Evolutionary conservation across 2,113 vertebrate genomes (phyloP).

Genomic region (Eurypyga helias): DNA sequence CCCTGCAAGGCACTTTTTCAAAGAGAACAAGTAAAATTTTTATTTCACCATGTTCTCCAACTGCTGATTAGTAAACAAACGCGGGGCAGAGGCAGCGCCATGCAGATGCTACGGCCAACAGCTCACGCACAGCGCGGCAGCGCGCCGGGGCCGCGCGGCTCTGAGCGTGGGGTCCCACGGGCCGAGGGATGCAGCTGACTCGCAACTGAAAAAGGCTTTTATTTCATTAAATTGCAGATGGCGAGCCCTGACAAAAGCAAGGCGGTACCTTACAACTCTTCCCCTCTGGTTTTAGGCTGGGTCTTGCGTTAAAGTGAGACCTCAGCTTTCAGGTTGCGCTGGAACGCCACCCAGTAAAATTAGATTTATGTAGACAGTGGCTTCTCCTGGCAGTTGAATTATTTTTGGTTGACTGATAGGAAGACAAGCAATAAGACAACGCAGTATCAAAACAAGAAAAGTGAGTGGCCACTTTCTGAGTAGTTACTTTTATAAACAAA

Average conservation of each 20-base stretch:
- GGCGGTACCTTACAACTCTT: background rate
- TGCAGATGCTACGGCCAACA: background rate
- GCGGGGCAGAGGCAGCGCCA: accelerated
- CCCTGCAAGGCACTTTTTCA: background rate
- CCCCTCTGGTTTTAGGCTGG: background rate
- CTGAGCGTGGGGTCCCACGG: background rate
- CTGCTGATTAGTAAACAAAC: accelerated
- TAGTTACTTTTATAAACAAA: background rate
- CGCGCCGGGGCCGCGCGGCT: background rate
- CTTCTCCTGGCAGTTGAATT: background rate
- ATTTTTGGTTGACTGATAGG: background rate
- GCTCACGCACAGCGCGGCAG: background rate
- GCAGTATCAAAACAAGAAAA: background rate
- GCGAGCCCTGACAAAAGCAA: background rate
- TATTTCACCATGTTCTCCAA: background rate
- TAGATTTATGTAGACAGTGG: background rate
- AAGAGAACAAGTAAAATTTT: accelerated
- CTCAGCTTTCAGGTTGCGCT: background rate
- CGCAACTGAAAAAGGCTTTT: background rate
- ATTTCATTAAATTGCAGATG: too few species aligned
- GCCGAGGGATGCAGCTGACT: accelerated
- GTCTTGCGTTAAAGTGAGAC: background rate
- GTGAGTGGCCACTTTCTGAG: background rate
- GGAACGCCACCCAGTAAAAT: background rate
- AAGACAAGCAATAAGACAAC: background rate